A percentile compares a stretch with the other conserved stretches of the same genome.
Conservation (phyloP, 1,140 invertebrate species). For the Aphaenogaster floridana region DNA sequence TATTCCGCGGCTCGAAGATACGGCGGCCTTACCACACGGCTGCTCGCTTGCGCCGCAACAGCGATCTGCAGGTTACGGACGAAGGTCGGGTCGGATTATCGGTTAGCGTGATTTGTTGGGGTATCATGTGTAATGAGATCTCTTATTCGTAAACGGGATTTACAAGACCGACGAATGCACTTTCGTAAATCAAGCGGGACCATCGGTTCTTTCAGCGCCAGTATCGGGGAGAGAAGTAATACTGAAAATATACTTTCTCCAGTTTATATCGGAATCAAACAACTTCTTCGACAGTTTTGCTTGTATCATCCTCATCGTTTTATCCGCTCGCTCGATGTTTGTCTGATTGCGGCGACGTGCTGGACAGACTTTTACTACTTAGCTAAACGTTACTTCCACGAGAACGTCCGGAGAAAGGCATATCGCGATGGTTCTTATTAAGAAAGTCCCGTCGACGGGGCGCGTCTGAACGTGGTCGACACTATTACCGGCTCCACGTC, state of each 20-base stretch:
- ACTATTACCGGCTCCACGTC: conserved; percentile 8
- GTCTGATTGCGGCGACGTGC: neutral
- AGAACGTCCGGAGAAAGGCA: conserved; percentile 26
- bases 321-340: neutral
- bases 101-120: conserved; percentile 72
- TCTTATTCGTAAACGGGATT: conserved; percentile 66
- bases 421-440: conserved; percentile 42
- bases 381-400: conserved; percentile 5
- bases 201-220: neutral
- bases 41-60: conserved; percentile 65
- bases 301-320: neutral
- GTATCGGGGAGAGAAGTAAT: neutral
- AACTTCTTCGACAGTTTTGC: neutral
- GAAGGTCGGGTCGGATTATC: conserved; percentile 79
- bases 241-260: neutral
- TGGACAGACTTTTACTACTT: neutral
- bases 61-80: conserved; percentile 72
- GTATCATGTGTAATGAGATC: conserved; percentile 70
- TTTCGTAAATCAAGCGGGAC: conserved; percentile 21
- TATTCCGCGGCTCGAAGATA: conserved; percentile 76
- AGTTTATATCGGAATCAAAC: neutral
- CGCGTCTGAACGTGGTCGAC: conserved; percentile 36
- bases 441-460: conserved; percentile 59
- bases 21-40: conserved; percentile 62
- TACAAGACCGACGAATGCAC: neutral